Evolutionary conservation across 2,888 invertebrate genomes (phyloP).

Genomic region (Blastobasis adustella): DNA sequence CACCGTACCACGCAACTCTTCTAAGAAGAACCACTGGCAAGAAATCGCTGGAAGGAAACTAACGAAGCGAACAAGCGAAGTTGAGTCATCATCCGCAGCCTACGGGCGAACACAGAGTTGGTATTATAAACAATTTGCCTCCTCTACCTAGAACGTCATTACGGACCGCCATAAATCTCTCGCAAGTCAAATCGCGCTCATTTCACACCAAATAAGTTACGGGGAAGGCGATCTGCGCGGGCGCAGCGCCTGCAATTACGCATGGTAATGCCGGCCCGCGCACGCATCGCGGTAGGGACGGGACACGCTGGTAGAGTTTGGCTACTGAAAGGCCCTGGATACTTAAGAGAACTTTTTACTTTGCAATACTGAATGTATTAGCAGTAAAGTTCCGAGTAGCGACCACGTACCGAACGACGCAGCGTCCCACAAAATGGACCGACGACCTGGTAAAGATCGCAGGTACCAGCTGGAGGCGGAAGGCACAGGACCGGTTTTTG

Average conservation of each 20-base stretch:
- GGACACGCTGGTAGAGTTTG: no score
- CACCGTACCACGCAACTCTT: no score
- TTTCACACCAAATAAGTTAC: constrained; percentile 69
- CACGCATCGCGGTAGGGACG: constrained; percentile 14
- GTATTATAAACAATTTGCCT: constrained; percentile 23
- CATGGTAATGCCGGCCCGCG: constrained; percentile 37
- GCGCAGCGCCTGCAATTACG: constrained; percentile 44
- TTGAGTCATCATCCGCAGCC: no score
- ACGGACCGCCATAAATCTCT: constrained; percentile 53
- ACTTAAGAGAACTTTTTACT: neutral
- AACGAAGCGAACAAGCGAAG: no score
- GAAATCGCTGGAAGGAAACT: no score
- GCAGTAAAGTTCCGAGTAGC: neutral
- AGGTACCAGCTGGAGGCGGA: no score
- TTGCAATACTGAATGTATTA: neutral
- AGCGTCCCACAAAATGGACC: no score
- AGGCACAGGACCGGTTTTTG: no score
- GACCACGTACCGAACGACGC: no score
- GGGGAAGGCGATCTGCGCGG: constrained; percentile 24
- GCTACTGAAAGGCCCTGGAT: neutral
- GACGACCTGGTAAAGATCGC: no score
- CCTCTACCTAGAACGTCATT: constrained; percentile 38
- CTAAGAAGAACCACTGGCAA: no score
- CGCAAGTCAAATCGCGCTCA: constrained; percentile 56
- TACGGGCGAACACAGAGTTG: neutral